Evolutionary conservation across 2,888 invertebrate species (phyloP).

Genomic region (Myopa testacea): DNA sequence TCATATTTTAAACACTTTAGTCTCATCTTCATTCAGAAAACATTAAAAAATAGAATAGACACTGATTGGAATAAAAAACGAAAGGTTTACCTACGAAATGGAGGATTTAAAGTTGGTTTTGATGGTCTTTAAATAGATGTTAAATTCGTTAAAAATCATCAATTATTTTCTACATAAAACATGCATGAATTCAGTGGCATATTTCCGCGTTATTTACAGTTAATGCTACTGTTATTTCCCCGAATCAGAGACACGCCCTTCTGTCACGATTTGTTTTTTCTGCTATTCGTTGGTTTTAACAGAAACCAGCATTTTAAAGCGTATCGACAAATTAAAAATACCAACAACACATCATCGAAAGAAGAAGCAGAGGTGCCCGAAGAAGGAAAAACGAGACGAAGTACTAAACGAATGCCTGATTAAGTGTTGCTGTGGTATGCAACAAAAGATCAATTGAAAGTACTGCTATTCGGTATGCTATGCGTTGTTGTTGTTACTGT

Average conservation of each 20-base stretch:
- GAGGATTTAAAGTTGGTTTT: too few relatives aligned
- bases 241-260: neutral
- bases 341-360: neutral
- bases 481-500: slow-evolving; percentile 15
- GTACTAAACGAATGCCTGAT: neutral
- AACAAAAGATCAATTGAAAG: slow-evolving; percentile 38
- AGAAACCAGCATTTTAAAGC: neutral
- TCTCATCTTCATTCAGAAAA: too few relatives aligned
- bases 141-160: neutral
- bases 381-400: neutral
- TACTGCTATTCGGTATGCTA: slow-evolving; percentile 6
- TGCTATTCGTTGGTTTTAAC: neutral
- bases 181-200: too few relatives aligned
- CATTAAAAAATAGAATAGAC: too few relatives aligned
- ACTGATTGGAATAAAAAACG: too few relatives aligned
- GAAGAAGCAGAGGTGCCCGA: neutral
- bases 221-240: neutral
- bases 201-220: neutral
- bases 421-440: slow-evolving; percentile 30
- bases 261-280: neutral
- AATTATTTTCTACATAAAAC: too few relatives aligned
- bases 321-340: neutral
- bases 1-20: too few relatives aligned
- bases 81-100: neutral
- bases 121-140: too few relatives aligned